Percentiles rank a stretch among this genome's conserved stretches.
These are phyloP conservation scores for Drosophila sucinea DNA, from an alignment of 1,140 invertebrate genomes.

Conservation along the genomic window DNA sequence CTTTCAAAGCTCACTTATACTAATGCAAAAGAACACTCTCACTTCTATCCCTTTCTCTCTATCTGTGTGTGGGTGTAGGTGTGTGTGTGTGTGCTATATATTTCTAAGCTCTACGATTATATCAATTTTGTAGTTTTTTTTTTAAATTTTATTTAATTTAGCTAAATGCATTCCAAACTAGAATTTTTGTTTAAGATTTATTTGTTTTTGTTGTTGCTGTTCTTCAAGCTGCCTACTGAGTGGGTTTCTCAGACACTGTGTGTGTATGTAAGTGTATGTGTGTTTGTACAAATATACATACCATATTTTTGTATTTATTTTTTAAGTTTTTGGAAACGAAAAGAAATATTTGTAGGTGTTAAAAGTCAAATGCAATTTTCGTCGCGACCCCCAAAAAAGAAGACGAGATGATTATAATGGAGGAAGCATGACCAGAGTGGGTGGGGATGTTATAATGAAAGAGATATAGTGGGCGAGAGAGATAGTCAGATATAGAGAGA, in stretches of 20 bases:
- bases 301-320: conserved; percentile 64
- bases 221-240: conserved; percentile 51
- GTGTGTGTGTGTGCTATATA: conserved; percentile 23
- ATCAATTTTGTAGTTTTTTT: conserved; percentile 61
- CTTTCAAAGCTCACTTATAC: conserved; percentile 13
- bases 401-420: conserved; percentile 3
- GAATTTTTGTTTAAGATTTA: conserved; percentile 34
- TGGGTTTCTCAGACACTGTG: conserved; percentile 68
- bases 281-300: conserved; percentile 78
- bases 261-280: conserved; percentile 26
- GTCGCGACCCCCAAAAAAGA: neutral
- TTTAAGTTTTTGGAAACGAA: conserved; percentile 62
- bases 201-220: conserved; percentile 24
- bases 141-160: conserved; percentile 60
- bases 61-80: conserved; percentile 28
- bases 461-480: neutral
- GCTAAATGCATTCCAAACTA: conserved; percentile 78
- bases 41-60: conserved; percentile 5
- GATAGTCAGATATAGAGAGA: neutral
- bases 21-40: neutral
- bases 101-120: conserved; percentile 58
- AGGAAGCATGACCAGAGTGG: conserved; percentile 4
- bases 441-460: neutral
- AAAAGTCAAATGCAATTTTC: conserved; percentile 1
- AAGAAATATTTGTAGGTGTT: conserved; percentile 44